Evolutionary conservation across 2,113 vertebrate genomes (phyloP).

Genomic region (Albula glossodonta): DNA sequence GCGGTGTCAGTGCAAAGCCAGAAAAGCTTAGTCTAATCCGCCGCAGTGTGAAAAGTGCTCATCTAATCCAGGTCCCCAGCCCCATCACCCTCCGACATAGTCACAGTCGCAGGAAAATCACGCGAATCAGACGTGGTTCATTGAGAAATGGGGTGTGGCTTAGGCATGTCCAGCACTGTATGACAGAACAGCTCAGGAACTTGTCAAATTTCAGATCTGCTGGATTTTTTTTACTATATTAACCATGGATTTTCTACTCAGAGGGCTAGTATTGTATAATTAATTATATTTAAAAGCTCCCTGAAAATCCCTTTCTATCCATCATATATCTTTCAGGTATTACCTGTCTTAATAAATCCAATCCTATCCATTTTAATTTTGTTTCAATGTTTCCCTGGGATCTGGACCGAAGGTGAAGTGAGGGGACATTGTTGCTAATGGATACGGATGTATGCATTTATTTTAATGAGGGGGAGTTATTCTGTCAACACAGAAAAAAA

Average conservation of each 20-base stretch:
- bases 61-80: neutral
- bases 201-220: too few relatives aligned
- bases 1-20: neutral
- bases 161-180: neutral
- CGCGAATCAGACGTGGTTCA: neutral
- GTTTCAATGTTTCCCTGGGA: neutral
- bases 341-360: too few relatives aligned
- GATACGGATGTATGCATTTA: constrained; percentile 3
- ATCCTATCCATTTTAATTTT: constrained; percentile 5
- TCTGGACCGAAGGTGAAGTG: neutral
- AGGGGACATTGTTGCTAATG: neutral
- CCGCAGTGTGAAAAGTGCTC: too few relatives aligned
- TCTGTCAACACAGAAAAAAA: neutral
- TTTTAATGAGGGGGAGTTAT: neutral
- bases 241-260: neutral
- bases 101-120: neutral
- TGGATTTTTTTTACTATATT: neutral
- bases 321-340: too few relatives aligned
- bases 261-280: neutral
- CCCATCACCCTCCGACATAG: neutral
- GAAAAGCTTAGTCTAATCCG: neutral
- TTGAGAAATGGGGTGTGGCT: neutral
- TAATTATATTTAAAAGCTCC: neutral
- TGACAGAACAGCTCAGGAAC: neutral
- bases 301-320: too few relatives aligned